Evolutionary conservation across 2,888 invertebrate species (phyloP), one percentile per base, ranked within the genome.

Genomic region (Luperina testacea): DNA sequence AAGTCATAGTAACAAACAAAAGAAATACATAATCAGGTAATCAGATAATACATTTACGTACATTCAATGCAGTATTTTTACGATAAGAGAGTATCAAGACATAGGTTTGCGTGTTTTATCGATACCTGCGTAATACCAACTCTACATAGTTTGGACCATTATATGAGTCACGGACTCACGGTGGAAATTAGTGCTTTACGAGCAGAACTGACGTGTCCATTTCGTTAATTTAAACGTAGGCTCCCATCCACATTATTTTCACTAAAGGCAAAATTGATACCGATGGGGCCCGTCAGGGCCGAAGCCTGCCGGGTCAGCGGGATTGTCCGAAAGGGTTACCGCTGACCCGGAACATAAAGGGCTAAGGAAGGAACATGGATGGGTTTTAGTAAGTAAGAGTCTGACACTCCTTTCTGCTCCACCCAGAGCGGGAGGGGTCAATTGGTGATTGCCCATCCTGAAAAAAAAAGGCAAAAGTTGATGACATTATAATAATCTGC

Each of bases 1-100:
- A 61, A 53, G 11, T 13, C 42, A 38, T 57, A 61, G 24, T 57
- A 70, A 42, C 32, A 71, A 78, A 73, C 24, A 64, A 80, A 64
- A 72, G 84, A 48, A 77, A 63, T 7, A 69, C 42, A 38, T 92
- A 89, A 91, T 92, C 89, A 85, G 78, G 85, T 87, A 82, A 81
- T 82, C 20, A 77, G 93, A 93, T 94, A 92, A 92, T 88, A 78
- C 76, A 88, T 91, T 82, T 93, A 91, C 95, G 95, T 92, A 94
- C 91, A 93, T 94, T 88, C 93, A 94, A 93, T 95, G 95, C 95
- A 92, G 93, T 86, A 92, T 90, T 92, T 90, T 73, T 48, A 32
- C 64, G 76, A 90, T 91, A 90, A 82, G 51, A 17, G 13, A 72
- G 32, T 87, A 88, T 81, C 83, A 83, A 68, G n/a, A 79, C 64